These are phyloP conservation scores for Cryptocheilus praepositus DNA, from an alignment of 2,888 invertebrate species.

Conservation along the genomic window DNA sequence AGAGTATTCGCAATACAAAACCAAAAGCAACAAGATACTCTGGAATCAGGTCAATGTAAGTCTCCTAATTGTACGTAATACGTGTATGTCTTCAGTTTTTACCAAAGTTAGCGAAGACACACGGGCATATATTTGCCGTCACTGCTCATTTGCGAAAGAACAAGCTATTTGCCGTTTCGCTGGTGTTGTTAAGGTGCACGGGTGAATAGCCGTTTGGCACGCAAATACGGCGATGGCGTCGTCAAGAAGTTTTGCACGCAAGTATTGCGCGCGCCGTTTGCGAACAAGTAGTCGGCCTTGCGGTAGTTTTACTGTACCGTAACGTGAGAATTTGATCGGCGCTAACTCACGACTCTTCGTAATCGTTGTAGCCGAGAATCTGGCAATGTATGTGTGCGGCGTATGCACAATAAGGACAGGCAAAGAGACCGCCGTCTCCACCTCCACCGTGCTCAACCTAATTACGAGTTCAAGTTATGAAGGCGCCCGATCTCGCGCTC, in stretches of 20 bases:
- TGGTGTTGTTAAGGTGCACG: constrained; percentile 15
- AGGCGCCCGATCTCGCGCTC: too few relatives aligned
- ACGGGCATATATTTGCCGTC: too few relatives aligned
- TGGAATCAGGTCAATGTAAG: too few relatives aligned
- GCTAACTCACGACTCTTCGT: constrained; percentile 34
- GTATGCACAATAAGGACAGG: not conserved
- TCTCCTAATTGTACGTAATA: too few relatives aligned
- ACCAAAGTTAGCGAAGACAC: too few relatives aligned
- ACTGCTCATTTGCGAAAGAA: too few relatives aligned
- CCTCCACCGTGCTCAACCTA: constrained; percentile 7
- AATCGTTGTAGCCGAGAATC: constrained; percentile 8
- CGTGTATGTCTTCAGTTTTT: too few relatives aligned
- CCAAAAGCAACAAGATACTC: too few relatives aligned
- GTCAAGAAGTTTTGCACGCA: not conserved
- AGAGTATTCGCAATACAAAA: too few relatives aligned
- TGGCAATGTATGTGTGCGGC: constrained; percentile 1
- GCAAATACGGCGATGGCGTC: constrained; percentile 35
- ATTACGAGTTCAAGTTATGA: not conserved
- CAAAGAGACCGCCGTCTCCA: not conserved
- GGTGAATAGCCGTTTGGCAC: constrained; percentile 45
- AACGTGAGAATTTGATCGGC: constrained; percentile 69
- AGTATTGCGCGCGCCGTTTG: constrained; percentile 36
- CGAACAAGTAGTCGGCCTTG: constrained; percentile 58
- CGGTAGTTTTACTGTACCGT: constrained; percentile 72
- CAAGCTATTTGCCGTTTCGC: constrained; percentile 42